Evolutionary conservation across 2,113 vertebrate species (phyloP), one percentile per base, ranked within the genome.

Genomic region (Aplodontia rufa): DNA sequence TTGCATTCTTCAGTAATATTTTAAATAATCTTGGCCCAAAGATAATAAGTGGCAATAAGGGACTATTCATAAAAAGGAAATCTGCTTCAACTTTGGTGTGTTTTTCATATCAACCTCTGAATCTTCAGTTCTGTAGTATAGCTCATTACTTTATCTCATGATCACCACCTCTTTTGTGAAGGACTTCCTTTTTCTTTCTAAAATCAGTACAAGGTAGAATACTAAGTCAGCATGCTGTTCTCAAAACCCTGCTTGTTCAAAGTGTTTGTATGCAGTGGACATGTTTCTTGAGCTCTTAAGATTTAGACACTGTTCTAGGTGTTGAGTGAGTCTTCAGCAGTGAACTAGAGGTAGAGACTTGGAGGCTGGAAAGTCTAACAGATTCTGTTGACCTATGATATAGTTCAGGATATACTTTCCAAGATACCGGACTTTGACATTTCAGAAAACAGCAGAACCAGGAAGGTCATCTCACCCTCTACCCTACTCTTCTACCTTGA

Each of bases 1-100:
- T 87, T 97, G 60, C 87, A 88, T 97, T 95, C 87, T 93, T 96
- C 84, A 87, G 79, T 71, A 83, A 95, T 88, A 90, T 91, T 95
- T 97, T 91, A 92, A 95, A 81, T 96, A 87, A 62, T 82, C 95
- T 98, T 47, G 74, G 20, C 26, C 91, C 89, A 81, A 87, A 75
- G 28, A 40, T 83, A 74, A 71, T 30, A 74, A 90, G 91, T 72
- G 71, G 5, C n/a, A 92, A 71, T 26, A 24, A 58, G 49, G 28
- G 76, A 90, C 60, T 68, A 30, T 92, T 78, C 90, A 32, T 69
- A 55, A 71, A 74, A 85, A 86, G 78, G 30, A 91, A 94, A 93
- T 22, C 40, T 40, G 30, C 26, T 82, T 97, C 80, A 86, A 58
- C 51, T 97, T 93, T 64, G 16, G 24, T 35, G 24, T 64, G 3